Conservation (phyloP, 1,140 invertebrate species). For the Triops longicaudatus region DNA sequence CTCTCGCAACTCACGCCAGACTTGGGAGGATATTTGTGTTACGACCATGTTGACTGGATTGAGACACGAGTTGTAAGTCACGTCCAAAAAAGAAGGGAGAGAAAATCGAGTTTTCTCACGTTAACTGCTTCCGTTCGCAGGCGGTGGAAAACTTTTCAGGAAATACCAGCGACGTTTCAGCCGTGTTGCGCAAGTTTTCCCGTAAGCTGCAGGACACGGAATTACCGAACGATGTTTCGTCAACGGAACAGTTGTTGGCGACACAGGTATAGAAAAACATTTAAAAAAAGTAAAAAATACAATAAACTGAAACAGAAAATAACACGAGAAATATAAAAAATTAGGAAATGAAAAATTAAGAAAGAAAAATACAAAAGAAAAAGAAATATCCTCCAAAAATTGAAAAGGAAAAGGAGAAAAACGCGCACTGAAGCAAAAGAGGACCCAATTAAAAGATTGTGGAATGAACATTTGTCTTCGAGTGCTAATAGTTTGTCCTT, state of each 20-base stretch:
- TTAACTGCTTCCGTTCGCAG: conserved; percentile 46
- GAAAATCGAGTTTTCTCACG: background rate
- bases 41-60: conserved; percentile 92
- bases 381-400: too few species aligned
- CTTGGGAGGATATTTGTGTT: conserved; percentile 76
- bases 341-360: too few species aligned
- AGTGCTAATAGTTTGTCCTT: background rate
- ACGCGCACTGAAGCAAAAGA: too few species aligned
- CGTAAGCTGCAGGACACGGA: conserved; percentile 65
- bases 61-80: conserved; percentile 82
- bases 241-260: conserved; percentile 57
- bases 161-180: conserved; percentile 77
- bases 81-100: background rate
- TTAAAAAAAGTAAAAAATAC: too few species aligned
- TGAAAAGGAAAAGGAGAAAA: too few species aligned
- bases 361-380: too few species aligned
- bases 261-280: conserved; percentile 56
- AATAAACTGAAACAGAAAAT: too few species aligned
- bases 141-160: conserved; percentile 88
- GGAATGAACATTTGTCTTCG: too few species aligned
- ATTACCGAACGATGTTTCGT: conserved; percentile 71
- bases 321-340: too few species aligned
- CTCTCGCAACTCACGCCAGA: conserved; percentile 75
- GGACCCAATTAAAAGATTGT: too few species aligned
- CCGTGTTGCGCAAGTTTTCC: conserved; percentile 72